phyloP scores from a whole-genome alignment of 2,797 vertebrate genomes.

The Oceanodroma leucorhoa region DNA sequence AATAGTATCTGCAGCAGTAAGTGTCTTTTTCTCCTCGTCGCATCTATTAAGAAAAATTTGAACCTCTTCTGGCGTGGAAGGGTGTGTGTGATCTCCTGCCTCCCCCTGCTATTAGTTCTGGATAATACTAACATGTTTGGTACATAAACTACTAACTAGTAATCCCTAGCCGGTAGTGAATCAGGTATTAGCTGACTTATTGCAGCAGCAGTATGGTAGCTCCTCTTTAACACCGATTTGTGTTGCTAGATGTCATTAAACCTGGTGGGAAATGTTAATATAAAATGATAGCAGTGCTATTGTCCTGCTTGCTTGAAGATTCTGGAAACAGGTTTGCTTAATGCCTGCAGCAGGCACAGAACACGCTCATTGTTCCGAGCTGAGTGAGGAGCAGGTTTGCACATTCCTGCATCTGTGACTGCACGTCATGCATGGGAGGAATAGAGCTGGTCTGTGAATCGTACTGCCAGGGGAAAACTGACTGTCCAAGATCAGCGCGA shows the following conservation, averaged over 20 bases:
- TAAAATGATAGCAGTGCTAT: background rate
- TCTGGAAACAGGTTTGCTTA: background rate
- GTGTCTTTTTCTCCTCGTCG: slow-evolving; percentile 38
- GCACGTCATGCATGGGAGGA: background rate
- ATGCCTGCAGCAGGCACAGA: background rate
- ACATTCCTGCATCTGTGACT: rapidly evolving
- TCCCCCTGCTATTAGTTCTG: background rate
- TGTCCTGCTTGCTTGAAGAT: background rate
- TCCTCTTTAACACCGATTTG: background rate
- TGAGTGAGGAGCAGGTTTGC: background rate
- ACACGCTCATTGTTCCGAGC: background rate
- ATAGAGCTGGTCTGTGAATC: background rate
- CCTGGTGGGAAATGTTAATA: background rate
- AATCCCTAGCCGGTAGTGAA: background rate
- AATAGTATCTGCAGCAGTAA: slow-evolving; percentile 95
- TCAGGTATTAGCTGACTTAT: background rate
- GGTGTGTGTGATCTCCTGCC: background rate
- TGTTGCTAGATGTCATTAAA: background rate
- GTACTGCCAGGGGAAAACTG: background rate
- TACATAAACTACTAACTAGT: too few relatives aligned
- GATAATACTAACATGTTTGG: background rate
- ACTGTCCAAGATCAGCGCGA: too few relatives aligned
- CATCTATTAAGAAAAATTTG: background rate
- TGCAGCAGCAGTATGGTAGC: background rate
- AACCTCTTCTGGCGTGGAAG: background rate